phyloP scores from a whole-genome alignment of 2,797 vertebrate species.

The Rhynchonycteris naso region DNA sequence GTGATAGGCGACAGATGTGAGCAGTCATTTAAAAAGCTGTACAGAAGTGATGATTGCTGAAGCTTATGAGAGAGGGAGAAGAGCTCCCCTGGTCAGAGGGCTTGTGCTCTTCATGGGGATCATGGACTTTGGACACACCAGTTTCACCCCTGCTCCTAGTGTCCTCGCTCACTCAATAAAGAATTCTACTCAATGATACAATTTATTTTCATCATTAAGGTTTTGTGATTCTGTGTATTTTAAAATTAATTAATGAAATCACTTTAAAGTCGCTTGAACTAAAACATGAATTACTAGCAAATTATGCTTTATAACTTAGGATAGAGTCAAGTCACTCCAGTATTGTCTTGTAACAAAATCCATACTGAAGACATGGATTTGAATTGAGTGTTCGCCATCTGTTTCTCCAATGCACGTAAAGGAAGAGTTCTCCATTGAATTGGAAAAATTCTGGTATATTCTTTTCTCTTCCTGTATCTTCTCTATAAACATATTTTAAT shows the following conservation, averaged over 20 bases:
- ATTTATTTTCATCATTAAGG: background rate
- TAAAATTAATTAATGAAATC: background rate
- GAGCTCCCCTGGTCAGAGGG: background rate
- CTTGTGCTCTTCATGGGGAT: background rate
- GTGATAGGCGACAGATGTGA: background rate
- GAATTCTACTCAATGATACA: background rate
- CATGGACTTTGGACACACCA: background rate
- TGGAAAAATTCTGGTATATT: background rate
- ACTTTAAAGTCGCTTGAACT: background rate
- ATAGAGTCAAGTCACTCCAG: background rate
- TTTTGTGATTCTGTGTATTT: background rate
- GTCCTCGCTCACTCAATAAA: background rate
- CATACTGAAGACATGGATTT: background rate
- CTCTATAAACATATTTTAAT: background rate
- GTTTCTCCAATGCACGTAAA: background rate
- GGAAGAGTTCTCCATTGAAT: background rate
- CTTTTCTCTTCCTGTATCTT: background rate
- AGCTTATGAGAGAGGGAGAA: background rate
- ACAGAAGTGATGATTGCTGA: background rate
- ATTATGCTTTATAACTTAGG: background rate
- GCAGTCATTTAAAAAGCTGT: background rate
- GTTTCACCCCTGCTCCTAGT: background rate
- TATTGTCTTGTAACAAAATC: background rate
- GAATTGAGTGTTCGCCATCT: background rate
- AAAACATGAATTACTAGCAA: background rate